These are phyloP conservation scores for Tinamus major DNA, from an alignment of 2,797 vertebrate genomes.

Conservation along the genomic window DNA sequence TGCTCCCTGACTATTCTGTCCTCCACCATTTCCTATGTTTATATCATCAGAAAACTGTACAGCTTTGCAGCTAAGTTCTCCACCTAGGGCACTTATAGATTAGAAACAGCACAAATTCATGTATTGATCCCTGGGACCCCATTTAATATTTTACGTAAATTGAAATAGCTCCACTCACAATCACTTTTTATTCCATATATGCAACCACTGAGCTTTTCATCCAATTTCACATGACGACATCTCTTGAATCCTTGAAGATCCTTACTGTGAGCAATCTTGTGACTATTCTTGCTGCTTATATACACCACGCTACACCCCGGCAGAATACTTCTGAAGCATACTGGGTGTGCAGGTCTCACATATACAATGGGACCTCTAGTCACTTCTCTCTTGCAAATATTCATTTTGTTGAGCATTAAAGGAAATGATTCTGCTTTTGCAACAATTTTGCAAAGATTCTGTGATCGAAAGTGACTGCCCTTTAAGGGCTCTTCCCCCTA, in stretches of 20 bases:
- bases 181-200: constrained; percentile 53
- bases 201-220: constrained; percentile 60
- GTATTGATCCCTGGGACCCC: constrained; percentile 53
- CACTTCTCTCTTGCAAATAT: constrained; percentile 10
- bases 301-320: neutral
- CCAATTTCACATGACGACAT: constrained; percentile 38
- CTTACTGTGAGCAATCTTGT: constrained; percentile 22
- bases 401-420: constrained; percentile 34
- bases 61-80: constrained; percentile 39
- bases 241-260: constrained; percentile 35
- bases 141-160: constrained; percentile 66
- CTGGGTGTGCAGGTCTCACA: neutral
- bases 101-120: constrained; percentile 54
- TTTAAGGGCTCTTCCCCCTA: neutral
- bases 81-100: constrained; percentile 53
- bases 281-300: constrained; percentile 38
- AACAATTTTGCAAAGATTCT: neutral
- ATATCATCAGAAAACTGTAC: constrained; percentile 43
- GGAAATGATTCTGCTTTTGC: neutral
- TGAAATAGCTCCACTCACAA: constrained; percentile 61
- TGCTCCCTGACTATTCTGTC: constrained; percentile 34
- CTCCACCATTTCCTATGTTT: constrained; percentile 48
- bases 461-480: neutral
- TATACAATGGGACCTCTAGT: neutral
- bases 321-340: neutral